These are phyloP conservation scores for Rhea americana DNA, from an alignment of 2,113 vertebrate species.

Conservation along the genomic window DNA sequence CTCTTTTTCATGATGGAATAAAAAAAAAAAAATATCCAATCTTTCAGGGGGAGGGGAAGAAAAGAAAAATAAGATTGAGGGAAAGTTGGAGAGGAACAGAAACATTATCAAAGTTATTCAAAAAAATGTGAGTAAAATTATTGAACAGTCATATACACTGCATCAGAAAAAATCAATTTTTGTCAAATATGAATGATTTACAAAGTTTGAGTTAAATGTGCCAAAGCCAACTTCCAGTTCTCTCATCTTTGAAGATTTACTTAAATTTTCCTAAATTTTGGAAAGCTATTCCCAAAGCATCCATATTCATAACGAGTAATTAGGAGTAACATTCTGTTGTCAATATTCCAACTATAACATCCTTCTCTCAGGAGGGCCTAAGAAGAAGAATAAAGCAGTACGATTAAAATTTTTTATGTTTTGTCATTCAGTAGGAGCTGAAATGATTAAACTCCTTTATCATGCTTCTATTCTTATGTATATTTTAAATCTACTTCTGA, in stretches of 20 bases:
- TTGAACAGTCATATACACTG: background rate
- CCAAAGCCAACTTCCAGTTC: background rate
- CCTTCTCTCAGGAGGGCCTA: constrained; percentile 18
- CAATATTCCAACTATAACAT: background rate
- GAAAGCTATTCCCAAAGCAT: background rate
- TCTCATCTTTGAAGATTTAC: background rate
- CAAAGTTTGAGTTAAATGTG: background rate
- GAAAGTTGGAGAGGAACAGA: background rate
- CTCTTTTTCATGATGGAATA: background rate
- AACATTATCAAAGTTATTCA: background rate
- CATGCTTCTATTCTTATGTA: background rate
- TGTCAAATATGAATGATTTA: accelerated
- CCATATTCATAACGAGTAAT: background rate
- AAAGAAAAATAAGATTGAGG: background rate
- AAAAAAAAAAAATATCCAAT: background rate
- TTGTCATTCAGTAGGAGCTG: background rate
- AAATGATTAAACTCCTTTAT: constrained; percentile 48
- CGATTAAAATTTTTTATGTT: constrained; percentile 43
- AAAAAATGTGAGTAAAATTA: background rate
- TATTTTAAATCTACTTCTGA: background rate
- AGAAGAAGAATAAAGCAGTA: background rate
- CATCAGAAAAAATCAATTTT: background rate
- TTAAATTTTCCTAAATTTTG: background rate
- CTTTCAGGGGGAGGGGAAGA: background rate
- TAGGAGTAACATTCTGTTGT: background rate